Evolutionary conservation across 2,113 vertebrate species (phyloP), one percentile per base, ranked within the genome.

Genomic region (Phylloscopus trochiloides): DNA sequence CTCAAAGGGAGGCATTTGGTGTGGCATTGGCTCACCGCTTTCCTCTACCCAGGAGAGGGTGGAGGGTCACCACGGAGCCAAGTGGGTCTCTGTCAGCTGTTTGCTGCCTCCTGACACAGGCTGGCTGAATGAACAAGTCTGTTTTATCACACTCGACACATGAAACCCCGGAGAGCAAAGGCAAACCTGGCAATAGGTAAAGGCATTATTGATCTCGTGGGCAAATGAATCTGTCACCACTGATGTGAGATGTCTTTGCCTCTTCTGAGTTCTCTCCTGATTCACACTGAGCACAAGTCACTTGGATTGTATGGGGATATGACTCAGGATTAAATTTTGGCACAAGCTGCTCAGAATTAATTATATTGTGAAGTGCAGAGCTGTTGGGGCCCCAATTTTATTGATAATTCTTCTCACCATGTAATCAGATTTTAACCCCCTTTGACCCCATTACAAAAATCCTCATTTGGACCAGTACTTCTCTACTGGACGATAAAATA

Each of bases 301-400:
- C 24, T 50, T 55, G 42, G 0, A 59, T 92, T 93, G 67, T 59
- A 34, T 10, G 22, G 88, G 55, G 43, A 77, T 71, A 76, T 66
- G 65, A 94, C 55, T 86, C 72, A 83, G 63, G 55, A 48, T 4
- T 38, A 59, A 67, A 63, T 83, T 93, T 86, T 96, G 90, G 71
- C 92, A 93, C 25, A 40, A 26, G 36, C 28, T 73, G 55, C 59
- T 94, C 63, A 71, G 76, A 90, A 74, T 63, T 95, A 92, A 92
- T 80, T 95, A 15, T 52, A 76, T 26, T 26, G 43, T 67, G 59
- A 93, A 86, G 29, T 70, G 31, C 38, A 86, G 92, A 83, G 63
- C 67, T 77, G 24, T 51, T 77, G 47, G 58, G 40, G 12, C 40
- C 63, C 14, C 42, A 55, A 12, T 83, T 73, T 26, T 86, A 36